These are phyloP conservation scores for Aelia acuminata DNA, from an alignment of 2,888 invertebrate genomes.

Conservation along the genomic window DNA sequence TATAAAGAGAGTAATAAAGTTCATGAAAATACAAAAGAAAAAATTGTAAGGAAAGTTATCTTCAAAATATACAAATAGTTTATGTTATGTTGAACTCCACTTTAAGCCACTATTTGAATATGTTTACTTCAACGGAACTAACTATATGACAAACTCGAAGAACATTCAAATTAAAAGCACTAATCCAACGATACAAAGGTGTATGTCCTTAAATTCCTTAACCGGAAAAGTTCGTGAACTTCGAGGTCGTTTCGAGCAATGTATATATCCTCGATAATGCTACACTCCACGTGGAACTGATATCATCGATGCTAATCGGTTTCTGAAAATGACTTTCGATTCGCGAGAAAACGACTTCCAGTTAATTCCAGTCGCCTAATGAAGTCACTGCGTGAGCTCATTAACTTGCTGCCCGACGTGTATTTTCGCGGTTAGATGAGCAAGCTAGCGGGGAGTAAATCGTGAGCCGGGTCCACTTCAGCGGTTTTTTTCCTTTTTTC, in stretches of 20 bases:
- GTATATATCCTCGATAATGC: background rate
- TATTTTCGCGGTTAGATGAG: background rate
- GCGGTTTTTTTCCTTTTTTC: background rate
- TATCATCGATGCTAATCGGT: conserved; percentile 2
- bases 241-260: background rate
- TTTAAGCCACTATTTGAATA: too few relatives aligned
- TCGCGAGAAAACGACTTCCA: conserved; percentile 24
- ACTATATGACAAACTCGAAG: too few relatives aligned
- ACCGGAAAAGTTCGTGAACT: background rate
- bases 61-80: too few relatives aligned
- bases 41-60: too few relatives aligned
- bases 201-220: background rate
- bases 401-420: background rate
- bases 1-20: too few relatives aligned
- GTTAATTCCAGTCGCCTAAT: conserved; percentile 30
- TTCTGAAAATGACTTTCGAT: background rate
- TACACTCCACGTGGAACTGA: background rate
- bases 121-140: too few relatives aligned
- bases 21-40: too few relatives aligned
- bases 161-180: too few relatives aligned
- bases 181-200: background rate
- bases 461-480: background rate
- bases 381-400: conserved; percentile 48
- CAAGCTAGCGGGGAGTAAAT: too few relatives aligned
- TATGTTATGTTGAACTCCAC: too few relatives aligned